Conservation (phyloP, 2,113 vertebrate species). For the Lates calcarifer region DNA sequence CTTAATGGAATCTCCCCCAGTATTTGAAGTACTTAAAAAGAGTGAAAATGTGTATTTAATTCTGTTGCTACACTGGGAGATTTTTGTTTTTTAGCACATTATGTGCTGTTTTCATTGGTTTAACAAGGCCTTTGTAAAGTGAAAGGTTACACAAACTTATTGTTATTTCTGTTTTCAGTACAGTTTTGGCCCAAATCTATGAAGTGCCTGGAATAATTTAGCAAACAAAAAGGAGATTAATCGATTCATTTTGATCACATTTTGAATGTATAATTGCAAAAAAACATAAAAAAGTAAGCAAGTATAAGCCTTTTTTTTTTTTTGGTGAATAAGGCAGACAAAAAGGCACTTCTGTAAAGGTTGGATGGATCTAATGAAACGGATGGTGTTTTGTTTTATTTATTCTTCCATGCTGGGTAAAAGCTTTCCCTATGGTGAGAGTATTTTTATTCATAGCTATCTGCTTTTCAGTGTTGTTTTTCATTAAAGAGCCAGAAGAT, state of each 20-base stretch:
- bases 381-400: conserved; percentile 71
- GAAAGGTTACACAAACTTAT: not conserved
- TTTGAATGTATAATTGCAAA: conserved; percentile 72
- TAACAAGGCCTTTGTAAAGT: conserved; percentile 51
- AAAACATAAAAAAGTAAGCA: not conserved
- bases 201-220: conserved; percentile 75
- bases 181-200: conserved; percentile 61
- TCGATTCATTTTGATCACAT: conserved; percentile 55
- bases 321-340: conserved; percentile 35
- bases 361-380: conserved; percentile 67
- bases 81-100: conserved; percentile 17
- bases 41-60: conserved; percentile 35
- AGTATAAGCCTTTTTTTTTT: not conserved
- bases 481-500: conserved; percentile 68
- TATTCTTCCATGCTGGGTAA: conserved; percentile 80
- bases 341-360: conserved; percentile 74
- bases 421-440: conserved; percentile 85
- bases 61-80: conserved; percentile 19
- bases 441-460: conserved; percentile 71
- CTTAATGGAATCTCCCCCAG: conserved; percentile 22
- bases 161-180: conserved; percentile 23
- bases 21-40: conserved; percentile 57
- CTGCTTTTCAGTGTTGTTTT: conserved; percentile 67
- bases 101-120: not conserved
- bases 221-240: conserved; percentile 31